A percentile compares a stretch with the other conserved stretches of the same genome.
These are phyloP conservation scores for Celastrina argiolus DNA, from an alignment of 2,888 invertebrate species.

Conservation along the genomic window DNA sequence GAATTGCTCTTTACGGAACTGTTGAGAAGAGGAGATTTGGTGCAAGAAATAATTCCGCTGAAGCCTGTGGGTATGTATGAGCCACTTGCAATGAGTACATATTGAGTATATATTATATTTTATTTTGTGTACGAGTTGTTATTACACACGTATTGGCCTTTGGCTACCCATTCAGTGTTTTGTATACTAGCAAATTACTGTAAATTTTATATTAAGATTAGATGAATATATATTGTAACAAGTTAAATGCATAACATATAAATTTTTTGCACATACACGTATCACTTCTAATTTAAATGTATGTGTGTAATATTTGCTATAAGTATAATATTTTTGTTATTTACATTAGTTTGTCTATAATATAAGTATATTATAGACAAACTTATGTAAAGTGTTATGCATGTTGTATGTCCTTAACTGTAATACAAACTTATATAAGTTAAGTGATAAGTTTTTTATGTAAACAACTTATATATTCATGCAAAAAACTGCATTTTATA, in stretches of 20 bases:
- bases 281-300: background rate
- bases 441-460: background rate
- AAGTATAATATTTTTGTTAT: too few relatives aligned
- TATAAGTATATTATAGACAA: too few relatives aligned
- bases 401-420: background rate
- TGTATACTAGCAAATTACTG: background rate
- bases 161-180: background rate
- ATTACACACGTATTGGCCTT: background rate
- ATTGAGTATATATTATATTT: background rate
- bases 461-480: conserved; percentile 6
- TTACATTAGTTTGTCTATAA: too few relatives aligned
- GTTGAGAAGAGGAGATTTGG: conserved; percentile 81
- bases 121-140: background rate
- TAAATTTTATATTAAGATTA: background rate
- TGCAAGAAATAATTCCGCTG: conserved; percentile 77
- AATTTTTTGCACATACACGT: background rate
- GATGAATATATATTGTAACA: background rate
- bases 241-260: background rate
- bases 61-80: conserved; percentile 72
- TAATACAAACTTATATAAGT: background rate
- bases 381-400: too few relatives aligned
- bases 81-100: background rate
- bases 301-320: background rate
- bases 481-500: background rate
- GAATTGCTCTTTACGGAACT: conserved; percentile 85